Percentiles rank a stretch among this genome's conserved stretches.
Conservation (phyloP, 2,113 vertebrate genomes). For the Aegithalos caudatus region DNA sequence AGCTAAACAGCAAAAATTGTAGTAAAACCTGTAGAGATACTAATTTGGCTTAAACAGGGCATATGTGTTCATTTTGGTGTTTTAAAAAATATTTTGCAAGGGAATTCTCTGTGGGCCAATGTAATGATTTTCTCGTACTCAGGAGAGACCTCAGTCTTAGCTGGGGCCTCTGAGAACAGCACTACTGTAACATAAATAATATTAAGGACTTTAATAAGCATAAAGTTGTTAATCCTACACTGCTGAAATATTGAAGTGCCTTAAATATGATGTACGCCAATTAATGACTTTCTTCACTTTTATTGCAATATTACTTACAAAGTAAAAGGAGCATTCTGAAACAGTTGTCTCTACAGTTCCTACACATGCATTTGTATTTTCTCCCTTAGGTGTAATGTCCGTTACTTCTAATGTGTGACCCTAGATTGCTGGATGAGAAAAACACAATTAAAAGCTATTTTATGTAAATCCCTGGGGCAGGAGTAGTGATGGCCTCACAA, state of each 20-base stretch:
- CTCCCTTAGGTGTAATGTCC: not conserved
- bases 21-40: not conserved
- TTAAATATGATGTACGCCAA: not conserved
- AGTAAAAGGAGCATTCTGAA: not conserved
- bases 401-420: not conserved
- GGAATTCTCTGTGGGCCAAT: not conserved
- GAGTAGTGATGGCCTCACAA: not conserved
- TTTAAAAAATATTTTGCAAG: not conserved
- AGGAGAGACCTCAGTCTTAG: not conserved
- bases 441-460: not conserved
- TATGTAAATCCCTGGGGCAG: not conserved
- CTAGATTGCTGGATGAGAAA: not conserved
- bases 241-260: not conserved
- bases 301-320: not conserved
- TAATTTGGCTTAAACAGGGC: not conserved
- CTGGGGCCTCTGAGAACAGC: not conserved
- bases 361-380: not conserved
- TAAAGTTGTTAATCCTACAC: not conserved
- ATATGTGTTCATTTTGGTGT: not conserved
- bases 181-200: not conserved
- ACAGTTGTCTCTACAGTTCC: not conserved
- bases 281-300: conserved; percentile 7
- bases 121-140: not conserved
- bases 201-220: not conserved
- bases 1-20: not conserved